A percentile compares a stretch with the other conserved stretches of the same genome.
Conservation (phyloP, 2,888 invertebrate genomes). For the Crioceris asparagi region DNA sequence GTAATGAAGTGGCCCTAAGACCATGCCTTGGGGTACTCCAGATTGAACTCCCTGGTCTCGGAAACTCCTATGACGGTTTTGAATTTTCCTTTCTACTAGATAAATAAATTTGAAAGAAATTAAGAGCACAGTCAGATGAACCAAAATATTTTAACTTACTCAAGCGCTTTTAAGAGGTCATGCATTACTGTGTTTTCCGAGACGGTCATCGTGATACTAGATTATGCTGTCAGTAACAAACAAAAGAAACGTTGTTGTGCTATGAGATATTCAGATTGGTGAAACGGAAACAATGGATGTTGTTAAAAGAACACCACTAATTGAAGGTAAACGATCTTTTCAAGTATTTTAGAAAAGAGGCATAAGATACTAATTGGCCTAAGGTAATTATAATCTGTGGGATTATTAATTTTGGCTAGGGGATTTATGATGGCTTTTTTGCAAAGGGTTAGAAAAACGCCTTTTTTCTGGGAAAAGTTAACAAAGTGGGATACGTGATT, state of each 20-base stretch:
- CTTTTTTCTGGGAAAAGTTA: slow-evolving; percentile 2
- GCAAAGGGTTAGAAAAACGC: slow-evolving; percentile 1
- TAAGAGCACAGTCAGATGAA: no score
- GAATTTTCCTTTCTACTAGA: no score
- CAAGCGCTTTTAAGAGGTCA: no score
- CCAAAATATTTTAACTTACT: no score
- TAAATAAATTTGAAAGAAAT: no score
- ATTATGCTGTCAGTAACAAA: no score
- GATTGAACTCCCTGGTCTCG: no score
- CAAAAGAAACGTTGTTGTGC: slow-evolving; percentile 3
- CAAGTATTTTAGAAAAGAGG: slow-evolving; percentile 2
- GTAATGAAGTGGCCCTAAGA: no score
- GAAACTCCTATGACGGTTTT: no score
- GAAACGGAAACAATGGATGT: neutral
- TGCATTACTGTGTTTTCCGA: no score
- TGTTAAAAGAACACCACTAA: neutral
- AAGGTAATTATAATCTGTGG: neutral
- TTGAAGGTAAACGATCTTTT: slow-evolving; percentile 6
- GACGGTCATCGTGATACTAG: no score
- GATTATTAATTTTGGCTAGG: slow-evolving; percentile 1
- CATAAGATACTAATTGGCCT: slow-evolving; percentile 3
- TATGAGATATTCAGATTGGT: slow-evolving; percentile 2
- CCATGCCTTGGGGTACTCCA: no score
- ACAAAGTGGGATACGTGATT: slow-evolving; percentile 2
- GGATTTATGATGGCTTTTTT: slow-evolving; percentile 3